phyloP scores from a whole-genome alignment of 2,113 vertebrate species.

The western clawed frog (Xenopus tropicalis) region UCB_Xtro_10.0 CM004445.2:102732001-102732500 shows the following conservation, averaged over 20 bases:
- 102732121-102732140: conserved; percentile 24
- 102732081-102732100: too few relatives aligned
- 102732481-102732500: background rate
- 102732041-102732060: too few relatives aligned
- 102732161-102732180: conserved; percentile 25
- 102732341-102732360: conserved; percentile 36
- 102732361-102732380: conserved; percentile 19
- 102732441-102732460: background rate
- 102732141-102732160: conserved; percentile 15
- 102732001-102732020: too few relatives aligned
- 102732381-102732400: background rate
- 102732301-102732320: conserved; percentile 41
- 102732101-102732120: background rate
- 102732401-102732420: conserved; percentile 13
- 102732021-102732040: too few relatives aligned
- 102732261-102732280: conserved; percentile 33
- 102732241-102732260: conserved; percentile 25
- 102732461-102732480: background rate
- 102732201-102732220: conserved; percentile 14
- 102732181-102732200: conserved; percentile 30
- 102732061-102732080: too few relatives aligned
- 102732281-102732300: background rate
- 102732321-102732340: conserved; percentile 43
- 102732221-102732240: conserved; percentile 26
- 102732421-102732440: background rate